phyloP scores from a whole-genome alignment of 2,888 invertebrate species.

The Tetranychus piercei region DNA sequence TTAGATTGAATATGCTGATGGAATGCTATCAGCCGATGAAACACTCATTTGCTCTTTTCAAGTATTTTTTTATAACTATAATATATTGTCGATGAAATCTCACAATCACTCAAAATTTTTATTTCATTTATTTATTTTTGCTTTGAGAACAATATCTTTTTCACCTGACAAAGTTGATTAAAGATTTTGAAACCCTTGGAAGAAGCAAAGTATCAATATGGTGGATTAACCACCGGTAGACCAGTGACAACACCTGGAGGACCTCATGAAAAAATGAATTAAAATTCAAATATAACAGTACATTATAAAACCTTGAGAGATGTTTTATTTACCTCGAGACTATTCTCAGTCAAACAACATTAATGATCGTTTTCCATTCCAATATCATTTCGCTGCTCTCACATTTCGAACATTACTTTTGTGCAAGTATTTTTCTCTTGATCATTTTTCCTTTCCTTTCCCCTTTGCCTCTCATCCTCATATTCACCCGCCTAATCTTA shows the following conservation, averaged over 20 bases:
- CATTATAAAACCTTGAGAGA: not conserved
- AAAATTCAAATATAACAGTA: not conserved
- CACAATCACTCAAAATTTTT: not conserved
- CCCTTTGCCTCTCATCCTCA: not conserved
- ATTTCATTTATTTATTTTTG: not conserved
- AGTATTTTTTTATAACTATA: conserved; percentile 30
- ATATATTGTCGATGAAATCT: not conserved
- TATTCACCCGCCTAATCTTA: not conserved
- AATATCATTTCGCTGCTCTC: not conserved
- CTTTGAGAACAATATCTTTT: not conserved
- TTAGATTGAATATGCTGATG: conserved; percentile 95
- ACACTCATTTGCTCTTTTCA: conserved; percentile 97
- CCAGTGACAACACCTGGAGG: conserved; percentile 87
- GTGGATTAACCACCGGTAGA: conserved; percentile 76
- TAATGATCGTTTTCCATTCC: not conserved
- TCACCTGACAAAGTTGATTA: conserved; percentile 26
- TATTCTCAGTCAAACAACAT: not conserved
- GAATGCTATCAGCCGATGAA: conserved; percentile 96
- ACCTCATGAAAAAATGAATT: conserved; percentile 35
- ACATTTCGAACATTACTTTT: not conserved
- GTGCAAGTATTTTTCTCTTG: too few species aligned
- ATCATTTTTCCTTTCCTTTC: not conserved
- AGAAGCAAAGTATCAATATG: conserved; percentile 98
- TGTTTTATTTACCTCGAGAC: not conserved
- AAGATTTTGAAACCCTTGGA: conserved; percentile 96